Conservation (phyloP, 1,140 invertebrate species). For the Drosophila nigromelanica region DNA sequence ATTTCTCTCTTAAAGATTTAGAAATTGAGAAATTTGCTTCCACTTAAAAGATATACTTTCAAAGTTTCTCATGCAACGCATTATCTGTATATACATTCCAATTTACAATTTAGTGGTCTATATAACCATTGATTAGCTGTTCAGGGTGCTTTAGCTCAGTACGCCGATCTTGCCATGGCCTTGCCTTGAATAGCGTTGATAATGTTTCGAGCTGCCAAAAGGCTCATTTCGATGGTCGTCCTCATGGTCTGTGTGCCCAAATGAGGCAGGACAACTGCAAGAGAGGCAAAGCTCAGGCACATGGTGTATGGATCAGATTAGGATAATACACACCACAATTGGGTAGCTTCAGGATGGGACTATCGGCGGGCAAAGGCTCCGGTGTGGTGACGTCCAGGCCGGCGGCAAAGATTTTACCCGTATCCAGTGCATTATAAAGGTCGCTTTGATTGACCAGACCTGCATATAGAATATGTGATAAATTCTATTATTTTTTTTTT, state of each 20-base stretch:
- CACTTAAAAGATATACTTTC: no score
- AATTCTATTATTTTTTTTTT: no score
- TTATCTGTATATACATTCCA: not conserved
- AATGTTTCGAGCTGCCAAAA: slow-evolving; percentile 91
- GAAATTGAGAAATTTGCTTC: no score
- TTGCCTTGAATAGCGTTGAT: slow-evolving; percentile 89
- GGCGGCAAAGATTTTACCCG: slow-evolving; percentile 90
- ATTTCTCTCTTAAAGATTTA: no score
- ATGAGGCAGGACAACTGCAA: slow-evolving; percentile 91
- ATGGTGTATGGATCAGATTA: slow-evolving; percentile 12
- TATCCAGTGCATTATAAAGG: slow-evolving; percentile 89
- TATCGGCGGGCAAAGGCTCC: slow-evolving; percentile 92
- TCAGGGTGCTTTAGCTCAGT: slow-evolving; percentile 30
- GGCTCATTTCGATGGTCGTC: slow-evolving; percentile 91
- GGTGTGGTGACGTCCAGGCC: slow-evolving; percentile 96
- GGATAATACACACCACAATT: slow-evolving; percentile 89
- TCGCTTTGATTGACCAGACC: slow-evolving; percentile 90
- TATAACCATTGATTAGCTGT: not conserved
- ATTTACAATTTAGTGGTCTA: not conserved
- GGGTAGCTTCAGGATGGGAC: slow-evolving; percentile 89
- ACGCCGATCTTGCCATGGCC: slow-evolving; percentile 86
- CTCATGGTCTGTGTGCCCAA: slow-evolving; percentile 92
- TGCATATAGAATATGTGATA: slow-evolving; percentile 42
- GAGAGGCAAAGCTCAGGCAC: slow-evolving; percentile 63
- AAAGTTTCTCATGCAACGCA: no score